phyloP scores from a whole-genome alignment of 2,888 invertebrate species.

The Pollenia labialis region DNA sequence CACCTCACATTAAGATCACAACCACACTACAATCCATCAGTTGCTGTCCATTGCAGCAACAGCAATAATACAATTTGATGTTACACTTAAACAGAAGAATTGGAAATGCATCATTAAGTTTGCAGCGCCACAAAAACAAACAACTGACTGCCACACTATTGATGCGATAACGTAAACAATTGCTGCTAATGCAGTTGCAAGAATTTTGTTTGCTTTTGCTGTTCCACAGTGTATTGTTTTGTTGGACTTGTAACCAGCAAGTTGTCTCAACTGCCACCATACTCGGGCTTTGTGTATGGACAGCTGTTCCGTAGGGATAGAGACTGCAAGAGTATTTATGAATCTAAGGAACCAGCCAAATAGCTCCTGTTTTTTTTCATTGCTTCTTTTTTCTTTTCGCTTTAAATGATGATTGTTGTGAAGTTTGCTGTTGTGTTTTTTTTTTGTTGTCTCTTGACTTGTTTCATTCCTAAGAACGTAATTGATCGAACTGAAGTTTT shows the following conservation, averaged over 20 bases:
- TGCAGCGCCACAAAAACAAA: constrained; percentile 72
- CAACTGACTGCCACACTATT: constrained; percentile 25
- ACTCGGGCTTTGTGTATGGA: constrained; percentile 5
- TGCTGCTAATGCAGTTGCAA: constrained; percentile 54
- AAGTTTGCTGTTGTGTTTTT: constrained; percentile 19
- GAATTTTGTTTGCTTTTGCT: constrained; percentile 5
- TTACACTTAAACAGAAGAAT: constrained; percentile 55
- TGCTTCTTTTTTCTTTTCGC: constrained; percentile 21
- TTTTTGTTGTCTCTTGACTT: constrained; percentile 49
- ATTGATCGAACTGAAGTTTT: constrained; percentile 64
- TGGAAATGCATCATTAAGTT: constrained; percentile 71
- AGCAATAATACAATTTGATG: constrained; percentile 29
- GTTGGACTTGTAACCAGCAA: constrained; percentile 20
- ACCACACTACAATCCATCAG: constrained; percentile 48
- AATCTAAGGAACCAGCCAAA: constrained; percentile 50
- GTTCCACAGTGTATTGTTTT: constrained; percentile 26
- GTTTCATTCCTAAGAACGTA: constrained; percentile 67
- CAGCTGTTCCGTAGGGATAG: constrained; percentile 25
- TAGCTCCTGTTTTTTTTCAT: constrained; percentile 52
- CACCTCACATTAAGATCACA: constrained; percentile 80
- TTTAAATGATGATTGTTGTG: constrained; percentile 57
- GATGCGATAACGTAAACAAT: constrained; percentile 34
- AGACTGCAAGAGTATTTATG: neutral
- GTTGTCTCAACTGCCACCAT: constrained; percentile 17
- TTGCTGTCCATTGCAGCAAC: constrained; percentile 15